phyloP scores from a whole-genome alignment of 2,888 invertebrate species.

The Himalopsyche japonica region DNA sequence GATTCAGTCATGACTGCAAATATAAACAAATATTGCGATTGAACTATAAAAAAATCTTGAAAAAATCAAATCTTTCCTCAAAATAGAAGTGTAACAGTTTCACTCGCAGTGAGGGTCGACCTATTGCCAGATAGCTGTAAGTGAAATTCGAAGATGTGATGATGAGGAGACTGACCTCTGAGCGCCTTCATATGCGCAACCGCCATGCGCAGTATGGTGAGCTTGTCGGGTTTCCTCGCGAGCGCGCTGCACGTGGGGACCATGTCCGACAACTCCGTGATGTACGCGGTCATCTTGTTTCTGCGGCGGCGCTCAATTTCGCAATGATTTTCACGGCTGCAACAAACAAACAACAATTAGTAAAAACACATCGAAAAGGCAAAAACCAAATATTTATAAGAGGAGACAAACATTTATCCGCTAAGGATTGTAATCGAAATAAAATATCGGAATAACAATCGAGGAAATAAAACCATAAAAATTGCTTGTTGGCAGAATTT shows the following conservation, averaged over 20 bases:
- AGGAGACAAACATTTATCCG: no score
- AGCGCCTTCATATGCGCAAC: constrained; percentile 99
- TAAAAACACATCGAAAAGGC: not conserved
- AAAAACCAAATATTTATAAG: not conserved
- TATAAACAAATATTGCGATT: no score
- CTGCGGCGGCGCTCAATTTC: constrained; percentile 97
- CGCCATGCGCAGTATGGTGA: constrained; percentile 98
- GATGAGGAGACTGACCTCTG: constrained; percentile 72
- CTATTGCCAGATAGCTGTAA: not conserved
- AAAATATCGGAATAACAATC: no score
- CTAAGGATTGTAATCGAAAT: no score
- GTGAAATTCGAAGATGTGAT: not conserved
- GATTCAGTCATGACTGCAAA: no score
- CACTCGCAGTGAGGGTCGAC: no score
- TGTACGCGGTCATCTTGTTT: constrained; percentile 99
- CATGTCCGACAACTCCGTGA: constrained; percentile 97
- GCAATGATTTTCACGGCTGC: constrained; percentile 96
- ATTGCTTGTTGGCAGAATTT: no score
- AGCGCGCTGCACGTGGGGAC: constrained; percentile 98
- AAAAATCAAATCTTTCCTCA: no score
- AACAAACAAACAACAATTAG: constrained; percentile 43
- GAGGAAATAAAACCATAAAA: no score
- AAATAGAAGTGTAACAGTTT: no score
- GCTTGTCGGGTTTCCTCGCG: constrained; percentile 97
- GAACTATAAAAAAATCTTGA: no score